These are phyloP conservation scores for Eupithecia dodoneata DNA, from an alignment of 2,888 invertebrate species.

Conservation along the genomic window DNA sequence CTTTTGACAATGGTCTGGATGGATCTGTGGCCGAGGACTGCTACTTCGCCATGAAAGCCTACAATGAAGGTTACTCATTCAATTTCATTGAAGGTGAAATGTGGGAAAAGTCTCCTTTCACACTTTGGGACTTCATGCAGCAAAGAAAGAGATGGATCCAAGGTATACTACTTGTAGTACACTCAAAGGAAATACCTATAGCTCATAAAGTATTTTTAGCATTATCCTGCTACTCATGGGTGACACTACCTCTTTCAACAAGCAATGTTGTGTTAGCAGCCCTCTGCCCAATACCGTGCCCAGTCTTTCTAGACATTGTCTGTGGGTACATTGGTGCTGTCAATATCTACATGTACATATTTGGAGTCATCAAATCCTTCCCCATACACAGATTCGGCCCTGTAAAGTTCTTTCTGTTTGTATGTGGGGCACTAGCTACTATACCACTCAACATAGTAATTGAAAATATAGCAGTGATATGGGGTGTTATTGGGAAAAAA, in stretches of 20 bases:
- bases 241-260: constrained; percentile 96
- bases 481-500: constrained; percentile 97
- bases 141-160: constrained; percentile 98
- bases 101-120: constrained; percentile 99
- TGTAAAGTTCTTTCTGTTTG: constrained; percentile 90
- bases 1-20: constrained; percentile 98
- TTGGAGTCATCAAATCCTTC: constrained; percentile 98
- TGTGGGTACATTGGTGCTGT: constrained; percentile 97
- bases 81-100: constrained; percentile 99
- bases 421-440: constrained; percentile 93
- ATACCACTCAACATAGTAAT: constrained; percentile 97
- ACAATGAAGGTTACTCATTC: constrained; percentile 94
- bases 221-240: constrained; percentile 97
- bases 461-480: constrained; percentile 97
- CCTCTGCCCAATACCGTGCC: constrained; percentile 94
- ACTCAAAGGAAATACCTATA: constrained; percentile 92
- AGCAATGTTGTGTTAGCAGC: constrained; percentile 94
- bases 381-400: constrained; percentile 94
- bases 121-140: constrained; percentile 96
- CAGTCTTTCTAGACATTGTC: constrained; percentile 91
- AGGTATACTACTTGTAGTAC: constrained; percentile 94
- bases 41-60: constrained; percentile 98
- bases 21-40: constrained; percentile 99
- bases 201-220: constrained; percentile 91
- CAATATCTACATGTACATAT: constrained; percentile 98